These are phyloP conservation scores for Thermophis baileyi DNA, from an alignment of 2,113 vertebrate species.

Conservation along the genomic window DNA sequence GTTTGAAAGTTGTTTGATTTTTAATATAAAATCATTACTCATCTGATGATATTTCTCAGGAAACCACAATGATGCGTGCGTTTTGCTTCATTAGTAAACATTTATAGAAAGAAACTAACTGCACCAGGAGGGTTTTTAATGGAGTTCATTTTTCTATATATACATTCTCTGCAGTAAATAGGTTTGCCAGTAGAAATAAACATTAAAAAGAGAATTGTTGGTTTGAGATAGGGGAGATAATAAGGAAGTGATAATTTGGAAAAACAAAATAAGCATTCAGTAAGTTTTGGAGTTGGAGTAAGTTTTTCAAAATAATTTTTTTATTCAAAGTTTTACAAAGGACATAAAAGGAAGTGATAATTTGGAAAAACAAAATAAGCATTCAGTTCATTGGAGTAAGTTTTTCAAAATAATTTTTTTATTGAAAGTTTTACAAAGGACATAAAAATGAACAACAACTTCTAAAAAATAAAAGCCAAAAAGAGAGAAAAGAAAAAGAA, in stretches of 20 bases:
- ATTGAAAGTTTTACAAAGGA: not conserved
- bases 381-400: too few species aligned
- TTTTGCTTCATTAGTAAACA: not conserved
- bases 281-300: too few species aligned
- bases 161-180: not conserved
- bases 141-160: not conserved
- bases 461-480: not conserved
- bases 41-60: constrained; percentile 2
- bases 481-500: not conserved
- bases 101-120: not conserved
- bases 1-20: constrained; percentile 4
- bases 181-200: not conserved
- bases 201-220: not conserved
- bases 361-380: not conserved
- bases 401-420: not conserved
- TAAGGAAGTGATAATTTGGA: not conserved
- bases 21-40: not conserved
- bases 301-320: not conserved
- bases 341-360: not conserved
- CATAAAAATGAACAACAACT: not conserved
- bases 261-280: not conserved
- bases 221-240: not conserved
- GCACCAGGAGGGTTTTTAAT: not conserved
- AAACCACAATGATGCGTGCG: not conserved
- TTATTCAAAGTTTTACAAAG: not conserved